These are phyloP conservation scores for Diaperis boleti DNA, from an alignment of 2,888 invertebrate genomes.

Conservation along the genomic window DNA sequence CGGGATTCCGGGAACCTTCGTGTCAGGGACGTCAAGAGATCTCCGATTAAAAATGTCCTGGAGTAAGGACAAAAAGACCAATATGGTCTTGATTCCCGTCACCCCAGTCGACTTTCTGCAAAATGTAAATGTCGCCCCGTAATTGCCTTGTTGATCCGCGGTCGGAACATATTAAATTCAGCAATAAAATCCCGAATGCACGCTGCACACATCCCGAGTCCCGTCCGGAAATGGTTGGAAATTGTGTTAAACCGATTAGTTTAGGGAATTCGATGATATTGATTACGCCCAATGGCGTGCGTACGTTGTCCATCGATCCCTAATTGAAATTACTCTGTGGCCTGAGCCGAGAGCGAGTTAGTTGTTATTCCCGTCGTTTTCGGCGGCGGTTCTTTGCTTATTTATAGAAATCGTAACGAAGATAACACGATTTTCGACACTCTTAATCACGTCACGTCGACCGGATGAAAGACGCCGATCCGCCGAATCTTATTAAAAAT, in stretches of 20 bases:
- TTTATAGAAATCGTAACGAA: conserved; percentile 14
- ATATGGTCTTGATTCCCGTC: too few species aligned
- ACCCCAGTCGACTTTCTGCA: too few species aligned
- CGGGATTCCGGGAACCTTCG: not conserved
- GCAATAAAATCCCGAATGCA: not conserved
- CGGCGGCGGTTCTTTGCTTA: not conserved
- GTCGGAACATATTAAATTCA: not conserved
- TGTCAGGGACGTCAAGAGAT: too few species aligned
- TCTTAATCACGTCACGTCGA: conserved; percentile 20
- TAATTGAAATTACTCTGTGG: conserved; percentile 29
- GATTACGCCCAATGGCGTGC: conserved; percentile 37
- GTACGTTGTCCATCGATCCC: conserved; percentile 8
- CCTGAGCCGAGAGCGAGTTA: not conserved
- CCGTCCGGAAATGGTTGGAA: conserved; percentile 13
- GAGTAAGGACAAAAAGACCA: too few species aligned
- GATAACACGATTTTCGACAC: conserved; percentile 20
- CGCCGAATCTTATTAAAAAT: conserved; percentile 19
- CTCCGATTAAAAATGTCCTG: too few species aligned
- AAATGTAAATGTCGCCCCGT: not conserved
- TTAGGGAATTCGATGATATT: conserved; percentile 34
- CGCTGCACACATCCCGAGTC: not conserved
- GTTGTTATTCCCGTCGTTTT: conserved; percentile 15
- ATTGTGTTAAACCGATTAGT: conserved; percentile 37
- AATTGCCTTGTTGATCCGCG: not conserved
- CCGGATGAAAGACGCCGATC: conserved; percentile 22